Base-by-base conservation (phyloP, 2,113 vertebrate genomes). In the Lepidothrix coronata region DNA sequence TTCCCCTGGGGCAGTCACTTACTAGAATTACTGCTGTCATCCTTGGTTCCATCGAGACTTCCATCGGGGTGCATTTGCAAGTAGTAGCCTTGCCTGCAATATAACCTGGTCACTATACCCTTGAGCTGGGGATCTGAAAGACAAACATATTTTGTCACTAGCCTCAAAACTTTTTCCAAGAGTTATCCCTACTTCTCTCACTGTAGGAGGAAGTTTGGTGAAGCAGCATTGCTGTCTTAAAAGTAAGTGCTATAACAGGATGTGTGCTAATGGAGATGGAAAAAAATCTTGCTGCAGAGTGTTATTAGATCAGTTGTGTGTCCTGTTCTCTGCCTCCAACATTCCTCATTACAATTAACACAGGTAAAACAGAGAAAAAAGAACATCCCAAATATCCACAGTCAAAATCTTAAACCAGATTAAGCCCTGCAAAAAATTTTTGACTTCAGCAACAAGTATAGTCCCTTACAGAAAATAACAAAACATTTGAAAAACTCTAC, bases 81-180 rank as follows among this genome's bases (percentile, higher is more conserved):
- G 99, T 99, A 99, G 99, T 99, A 99, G 97, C 99, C 99, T 99
- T 99, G 99, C 99, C 99, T 99, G 99, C 99, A 99, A 98, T 99
- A 99, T 99, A 99, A 99, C 99, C 99, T 99, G 99, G 99, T 99
- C 98, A 99, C 99, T 99, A 99, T 99, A 97, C 99, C 99, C 99
- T 99, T 99, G 99, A 99, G 99, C 99, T 99, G 99, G 98, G 99
- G 99, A 99, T 99, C 99, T 99, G 99, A 96, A 98, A 98, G 95
- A 97, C 97, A 98, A 98, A 97, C 94, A 98, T 82, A 98, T 96
- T 97, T 91, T 97, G 75, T 96, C 96, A 97, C 98, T 95, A 98
- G 97, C 96, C 92, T 97, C 94, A 96, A 89, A 94, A 62, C 44
- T 85, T 86, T 92, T 91, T 91, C 84, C 94, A 86, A 80, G 84